Base-by-base conservation (phyloP, 1,140 invertebrate species). In the Daktulosphaira vitifoliae region DNA sequence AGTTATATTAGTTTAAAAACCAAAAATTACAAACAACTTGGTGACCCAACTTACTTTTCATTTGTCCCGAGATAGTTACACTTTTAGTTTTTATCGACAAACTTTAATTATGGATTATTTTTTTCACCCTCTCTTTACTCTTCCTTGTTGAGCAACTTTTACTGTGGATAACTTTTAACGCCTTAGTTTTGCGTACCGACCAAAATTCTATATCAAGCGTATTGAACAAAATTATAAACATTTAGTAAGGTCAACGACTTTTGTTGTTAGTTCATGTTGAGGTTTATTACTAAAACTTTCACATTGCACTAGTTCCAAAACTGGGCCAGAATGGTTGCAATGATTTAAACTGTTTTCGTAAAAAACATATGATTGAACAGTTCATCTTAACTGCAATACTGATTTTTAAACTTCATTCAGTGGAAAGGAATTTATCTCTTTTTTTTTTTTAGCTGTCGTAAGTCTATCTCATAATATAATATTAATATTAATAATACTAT, bases 201-300 rank as follows among this genome's bases (percentile, higher is more conserved):
- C 56, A 29, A 48, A 56, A 46, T 46, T 23, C 56, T 18, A 25
- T 46, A 48, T 46, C 56, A 48, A 62, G 46, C 46, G 44, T 46
- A 62, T 62, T 44, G 46, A 48, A 62, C 56, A 62, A 62, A 62
- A 62, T 62, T 62, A 62, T 62, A 62, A 62, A 62, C 56, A 62
- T 39, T 62, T 62, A 29, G 15, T 39, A 62, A 62, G 56, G 56
- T 62, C 56, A 62, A 62, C 56, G 56, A 62, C 56, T 62, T 62
- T 62, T 62, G 56, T 62, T 62, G 56, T 62, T 48, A 62, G 56
- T 62, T 62, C 46, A 25, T 62, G 38, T 46, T 62, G 56, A 62
- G 56, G 56, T 62, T 62, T 62, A 62, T 62, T 62, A 62, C 42
- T 62, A 48, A 62, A 62, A 62, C 56, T 62, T 62, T 62, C 39